These are phyloP conservation scores for Meiosimyza platycephala DNA, from an alignment of 2,888 invertebrate genomes.

Conservation along the genomic window DNA sequence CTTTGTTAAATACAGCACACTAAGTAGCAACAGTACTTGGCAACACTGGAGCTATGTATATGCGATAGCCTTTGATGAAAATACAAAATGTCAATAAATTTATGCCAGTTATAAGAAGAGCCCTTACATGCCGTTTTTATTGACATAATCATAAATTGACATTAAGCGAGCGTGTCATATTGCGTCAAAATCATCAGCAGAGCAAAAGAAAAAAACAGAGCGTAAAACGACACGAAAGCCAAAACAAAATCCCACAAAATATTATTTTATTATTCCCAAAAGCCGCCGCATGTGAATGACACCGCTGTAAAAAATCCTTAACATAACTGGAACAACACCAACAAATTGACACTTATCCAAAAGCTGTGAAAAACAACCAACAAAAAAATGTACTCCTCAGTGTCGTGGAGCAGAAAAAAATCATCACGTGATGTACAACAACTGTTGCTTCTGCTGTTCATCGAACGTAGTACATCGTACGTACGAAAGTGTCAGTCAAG, in stretches of 20 bases:
- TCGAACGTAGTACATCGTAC: background rate
- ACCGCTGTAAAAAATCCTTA: background rate
- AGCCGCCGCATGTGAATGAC: constrained; percentile 4
- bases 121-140: constrained; percentile 7
- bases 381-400: background rate
- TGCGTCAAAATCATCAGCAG: constrained; percentile 20
- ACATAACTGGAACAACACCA: constrained; percentile 2
- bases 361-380: constrained; percentile 21
- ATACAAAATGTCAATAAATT: constrained; percentile 26
- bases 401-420: constrained; percentile 4
- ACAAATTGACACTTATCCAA: constrained; percentile 28
- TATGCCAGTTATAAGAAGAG: constrained; percentile 8
- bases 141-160: constrained; percentile 26
- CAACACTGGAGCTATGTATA: background rate
- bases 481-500: background rate
- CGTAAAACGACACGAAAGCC: background rate
- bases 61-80: background rate
- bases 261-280: constrained; percentile 8
- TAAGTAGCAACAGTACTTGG: background rate
- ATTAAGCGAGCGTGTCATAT: constrained; percentile 25
- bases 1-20: background rate
- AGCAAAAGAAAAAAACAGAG: background rate
- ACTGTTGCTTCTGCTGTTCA: constrained; percentile 13
- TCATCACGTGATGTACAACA: background rate
- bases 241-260: background rate